Percentiles rank a stretch among this genome's conserved stretches.
Evolutionary conservation across 1,140 invertebrate species (phyloP).

Genomic region (Choristoneura fumiferana): DNA sequence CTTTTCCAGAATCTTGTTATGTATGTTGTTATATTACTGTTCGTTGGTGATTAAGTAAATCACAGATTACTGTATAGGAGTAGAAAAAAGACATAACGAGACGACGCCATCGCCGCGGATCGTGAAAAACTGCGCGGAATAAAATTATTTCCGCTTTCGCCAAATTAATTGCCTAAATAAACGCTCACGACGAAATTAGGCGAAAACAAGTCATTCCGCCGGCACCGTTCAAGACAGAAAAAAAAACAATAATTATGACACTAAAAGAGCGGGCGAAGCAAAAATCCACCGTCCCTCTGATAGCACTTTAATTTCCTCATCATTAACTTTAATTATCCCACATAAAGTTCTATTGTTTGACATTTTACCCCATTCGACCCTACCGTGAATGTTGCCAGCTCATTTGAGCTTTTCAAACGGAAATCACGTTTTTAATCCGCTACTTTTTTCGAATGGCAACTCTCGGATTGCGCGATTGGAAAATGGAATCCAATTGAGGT

Average conservation of each 20-base stretch:
- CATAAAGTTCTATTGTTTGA: conserved; percentile 55
- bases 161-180: conserved; percentile 19
- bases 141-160: neutral
- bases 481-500: neutral
- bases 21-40: too few relatives aligned
- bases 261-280: neutral
- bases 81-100: too few relatives aligned
- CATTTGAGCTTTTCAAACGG: conserved; percentile 39
- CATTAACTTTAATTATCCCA: conserved; percentile 56
- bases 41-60: too few relatives aligned
- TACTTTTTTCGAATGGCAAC: conserved; percentile 22
- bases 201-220: conserved; percentile 14
- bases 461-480: neutral
- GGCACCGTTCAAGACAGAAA: conserved; percentile 11
- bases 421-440: conserved; percentile 24
- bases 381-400: conserved; percentile 39
- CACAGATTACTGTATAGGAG: too few relatives aligned
- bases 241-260: conserved; percentile 18
- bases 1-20: too few relatives aligned
- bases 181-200: conserved; percentile 17
- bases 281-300: conserved; percentile 36
- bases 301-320: conserved; percentile 60
- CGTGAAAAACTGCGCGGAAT: neutral
- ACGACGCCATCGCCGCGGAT: too few relatives aligned
- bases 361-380: conserved; percentile 4